Percentiles rank a stretch among this genome's conserved stretches.
phyloP scores from a whole-genome alignment of 92 coral and sea anemone species.

The Pocillopora meandrina region DNA sequence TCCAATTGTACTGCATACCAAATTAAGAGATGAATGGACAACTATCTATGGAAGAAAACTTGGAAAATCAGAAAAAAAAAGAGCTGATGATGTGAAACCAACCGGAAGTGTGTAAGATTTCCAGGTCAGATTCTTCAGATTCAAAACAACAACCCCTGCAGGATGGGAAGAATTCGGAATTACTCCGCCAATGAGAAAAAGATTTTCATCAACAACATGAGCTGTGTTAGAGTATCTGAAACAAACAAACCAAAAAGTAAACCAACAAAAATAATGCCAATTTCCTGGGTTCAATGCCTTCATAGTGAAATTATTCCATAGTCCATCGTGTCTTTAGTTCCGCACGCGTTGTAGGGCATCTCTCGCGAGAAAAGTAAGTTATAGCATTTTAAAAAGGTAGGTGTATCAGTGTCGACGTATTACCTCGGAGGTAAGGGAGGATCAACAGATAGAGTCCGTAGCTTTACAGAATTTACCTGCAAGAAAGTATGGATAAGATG shows the following conservation, averaged over 20 bases:
- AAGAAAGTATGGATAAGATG: neutral
- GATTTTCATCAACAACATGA: constrained; percentile 63
- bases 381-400: too few relatives aligned
- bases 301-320: too few relatives aligned
- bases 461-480: constrained; percentile 46
- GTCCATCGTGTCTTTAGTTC: too few relatives aligned
- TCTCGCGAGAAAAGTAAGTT: too few relatives aligned
- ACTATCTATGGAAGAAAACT: neutral
- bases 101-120: constrained; percentile 73
- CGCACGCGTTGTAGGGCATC: too few relatives aligned
- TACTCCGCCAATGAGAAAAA: constrained; percentile 80
- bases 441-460: constrained; percentile 46
- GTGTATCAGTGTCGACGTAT: neutral
- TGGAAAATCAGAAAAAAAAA: neutral
- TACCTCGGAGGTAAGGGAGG: constrained; percentile 73
- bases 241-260: neutral
- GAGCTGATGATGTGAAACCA: neutral
- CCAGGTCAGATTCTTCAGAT: constrained; percentile 64
- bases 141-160: constrained; percentile 47
- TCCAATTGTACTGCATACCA: neutral
- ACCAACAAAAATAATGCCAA: neutral
- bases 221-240: constrained; percentile 83
- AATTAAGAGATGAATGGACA: neutral
- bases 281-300: neutral
- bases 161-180: constrained; percentile 62